These are phyloP conservation scores for Psittacara wagleri DNA, from an alignment of 2,113 vertebrate species.

Conservation along the genomic window DNA sequence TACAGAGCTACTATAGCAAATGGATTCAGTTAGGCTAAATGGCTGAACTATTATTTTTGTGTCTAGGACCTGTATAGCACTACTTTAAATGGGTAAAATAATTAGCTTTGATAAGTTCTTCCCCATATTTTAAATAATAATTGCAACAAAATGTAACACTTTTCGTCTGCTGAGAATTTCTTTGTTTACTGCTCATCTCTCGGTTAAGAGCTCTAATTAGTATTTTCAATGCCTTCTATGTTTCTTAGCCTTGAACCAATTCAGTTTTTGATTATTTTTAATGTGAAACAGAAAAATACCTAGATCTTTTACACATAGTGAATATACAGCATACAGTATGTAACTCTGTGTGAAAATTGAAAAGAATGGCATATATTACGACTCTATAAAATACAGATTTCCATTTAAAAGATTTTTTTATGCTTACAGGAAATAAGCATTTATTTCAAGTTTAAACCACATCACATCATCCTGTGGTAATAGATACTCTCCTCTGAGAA, in stretches of 20 bases:
- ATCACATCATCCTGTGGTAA: slow-evolving; percentile 59
- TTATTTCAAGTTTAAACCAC: slow-evolving; percentile 69
- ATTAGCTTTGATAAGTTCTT: slow-evolving; percentile 18
- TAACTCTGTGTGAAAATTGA: slow-evolving; percentile 71
- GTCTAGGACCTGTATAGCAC: neutral
- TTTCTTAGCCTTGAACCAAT: slow-evolving; percentile 28
- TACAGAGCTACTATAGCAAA: slow-evolving; percentile 34
- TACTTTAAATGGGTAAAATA: slow-evolving; percentile 25
- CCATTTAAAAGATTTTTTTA: slow-evolving; percentile 46
- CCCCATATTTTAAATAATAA: neutral
- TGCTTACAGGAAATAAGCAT: slow-evolving; percentile 64
- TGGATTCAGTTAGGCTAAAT: slow-evolving; percentile 50
- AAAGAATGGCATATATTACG: slow-evolving; percentile 62
- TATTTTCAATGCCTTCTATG: neutral
- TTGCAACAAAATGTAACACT: slow-evolving; percentile 8
- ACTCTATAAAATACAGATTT: slow-evolving; percentile 65
- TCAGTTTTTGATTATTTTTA: slow-evolving; percentile 61
- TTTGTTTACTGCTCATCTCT: slow-evolving; percentile 27
- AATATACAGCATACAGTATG: slow-evolving; percentile 54
- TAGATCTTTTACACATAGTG: slow-evolving; percentile 58
- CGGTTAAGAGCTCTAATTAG: neutral
- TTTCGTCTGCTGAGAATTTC: neutral
- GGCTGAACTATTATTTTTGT: slow-evolving; percentile 18
- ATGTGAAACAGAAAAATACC: slow-evolving; percentile 67
- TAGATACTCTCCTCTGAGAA: slow-evolving; percentile 42